Base-by-base conservation (phyloP, 2,113 vertebrate genomes). In the Epinephelus moara region DNA sequence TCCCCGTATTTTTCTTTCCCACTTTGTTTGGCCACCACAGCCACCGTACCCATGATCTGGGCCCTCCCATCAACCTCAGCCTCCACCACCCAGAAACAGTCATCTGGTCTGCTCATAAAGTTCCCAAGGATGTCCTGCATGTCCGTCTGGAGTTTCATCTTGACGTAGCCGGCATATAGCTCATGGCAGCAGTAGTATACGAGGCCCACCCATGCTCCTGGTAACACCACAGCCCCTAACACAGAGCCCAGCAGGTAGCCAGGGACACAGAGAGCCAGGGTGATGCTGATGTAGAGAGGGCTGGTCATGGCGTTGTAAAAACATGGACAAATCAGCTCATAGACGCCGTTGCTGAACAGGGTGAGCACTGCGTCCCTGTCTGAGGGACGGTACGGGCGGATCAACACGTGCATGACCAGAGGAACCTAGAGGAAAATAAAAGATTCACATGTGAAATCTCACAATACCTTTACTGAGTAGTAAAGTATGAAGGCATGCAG, bases 41-140 rank as follows among this genome's bases (percentile, higher is more conserved):
- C 94, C 82, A 94, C 94, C 62, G 85, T 94, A 15, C 94, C 95
- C 6, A 94, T 8, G 27, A 95, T 19, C 84, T 83, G 76, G 3
- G 57, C 15, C 56, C 61, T 80, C 4, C 93, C 93, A 0, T 85
- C 81, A 13, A 78, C 73, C 53, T 91, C 85, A 1, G 91, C 88
- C 84, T 94, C 94, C 2, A 92, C 94, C 60, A 96, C 94, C 92
- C 92, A 95, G 89, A 95, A 95, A 88, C 89, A 93, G 89, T 88
- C 86, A 23, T 92, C 90, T 0, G 93, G 91, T 67, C 79, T 70
- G 57, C 57, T 89, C 71, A 94, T 84, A 69, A 83, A 95, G 12
- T 61, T 86, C 12, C 82, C 52, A 4, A 82, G 21, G 60, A 96
- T 95, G 91, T 96, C 94, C 15, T 50, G 76, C 94, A 96, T 94